Conservation (phyloP, 2,113 vertebrate species). For the Xerus inauris region DNA sequence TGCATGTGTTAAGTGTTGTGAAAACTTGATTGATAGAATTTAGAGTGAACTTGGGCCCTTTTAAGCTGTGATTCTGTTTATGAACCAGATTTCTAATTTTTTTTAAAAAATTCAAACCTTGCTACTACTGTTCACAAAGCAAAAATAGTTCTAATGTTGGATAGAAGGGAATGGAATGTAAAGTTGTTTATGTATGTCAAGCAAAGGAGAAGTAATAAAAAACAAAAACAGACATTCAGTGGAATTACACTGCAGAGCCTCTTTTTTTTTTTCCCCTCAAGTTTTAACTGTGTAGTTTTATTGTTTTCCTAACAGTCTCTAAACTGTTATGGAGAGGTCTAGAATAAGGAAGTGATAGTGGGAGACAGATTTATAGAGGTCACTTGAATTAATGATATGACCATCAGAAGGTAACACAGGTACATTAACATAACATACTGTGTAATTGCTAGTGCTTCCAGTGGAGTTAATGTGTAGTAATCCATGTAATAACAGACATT, state of each 20-base stretch:
- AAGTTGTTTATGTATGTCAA: background rate
- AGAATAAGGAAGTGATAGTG: slow-evolving; percentile 67
- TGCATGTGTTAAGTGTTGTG: background rate
- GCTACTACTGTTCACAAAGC: background rate
- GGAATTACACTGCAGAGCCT: background rate
- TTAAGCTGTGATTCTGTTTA: slow-evolving; percentile 13
- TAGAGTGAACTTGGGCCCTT: background rate
- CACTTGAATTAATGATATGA: slow-evolving; percentile 72
- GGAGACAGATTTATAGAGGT: slow-evolving; percentile 78
- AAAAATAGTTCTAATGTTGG: background rate
- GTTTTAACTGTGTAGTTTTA: slow-evolving; percentile 5
- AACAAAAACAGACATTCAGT: background rate
- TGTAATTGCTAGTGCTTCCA: slow-evolving; percentile 78
- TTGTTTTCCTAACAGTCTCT: slow-evolving; percentile 20
- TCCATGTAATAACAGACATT: slow-evolving; percentile 80
- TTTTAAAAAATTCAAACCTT: background rate
- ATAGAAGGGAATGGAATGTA: background rate
- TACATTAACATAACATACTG: slow-evolving; percentile 73
- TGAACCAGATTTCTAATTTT: background rate
- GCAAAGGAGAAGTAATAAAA: background rate
- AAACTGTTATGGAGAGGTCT: slow-evolving; percentile 63
- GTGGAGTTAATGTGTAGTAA: slow-evolving; percentile 81
- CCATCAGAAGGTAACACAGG: slow-evolving; percentile 76
- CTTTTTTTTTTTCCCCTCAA: background rate
- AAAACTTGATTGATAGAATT: background rate